phyloP scores from a whole-genome alignment of 92 coral and sea anemone genomes.

The Actinostola sp. region DNA sequence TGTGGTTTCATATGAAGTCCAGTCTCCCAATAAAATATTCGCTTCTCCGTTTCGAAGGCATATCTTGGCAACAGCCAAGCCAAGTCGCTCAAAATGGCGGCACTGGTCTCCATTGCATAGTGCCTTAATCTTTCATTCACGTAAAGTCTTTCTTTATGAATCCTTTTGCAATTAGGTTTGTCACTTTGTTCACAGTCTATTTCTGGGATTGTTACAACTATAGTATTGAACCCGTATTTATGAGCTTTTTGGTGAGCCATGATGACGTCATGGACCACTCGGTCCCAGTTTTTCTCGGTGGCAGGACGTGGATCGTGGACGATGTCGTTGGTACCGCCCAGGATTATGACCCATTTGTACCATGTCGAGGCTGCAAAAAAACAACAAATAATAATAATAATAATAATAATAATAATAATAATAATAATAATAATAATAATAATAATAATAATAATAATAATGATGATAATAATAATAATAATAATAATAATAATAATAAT shows the following conservation, averaged over 20 bases:
- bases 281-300: conserved; percentile 72
- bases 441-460: no score
- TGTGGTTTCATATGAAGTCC: conserved; percentile 86
- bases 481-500: no score
- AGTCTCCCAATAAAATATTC: conserved; percentile 76
- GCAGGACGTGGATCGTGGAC: conserved; percentile 62
- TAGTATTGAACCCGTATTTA: conserved; percentile 78
- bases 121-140: conserved; percentile 73
- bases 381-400: no score
- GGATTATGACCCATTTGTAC: conserved; percentile 82
- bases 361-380: conserved; percentile 44
- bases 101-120: conserved; percentile 75
- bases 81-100: conserved; percentile 78
- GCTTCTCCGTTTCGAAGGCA: conserved; percentile 55
- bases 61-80: conserved; percentile 76
- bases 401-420: no score
- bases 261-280: conserved; percentile 75
- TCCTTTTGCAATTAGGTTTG: conserved; percentile 52
- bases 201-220: conserved; percentile 88
- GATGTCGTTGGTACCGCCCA: conserved; percentile 92
- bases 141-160: conserved; percentile 62
- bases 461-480: no score
- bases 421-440: no score
- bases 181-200: conserved; percentile 73
- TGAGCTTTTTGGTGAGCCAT: conserved; percentile 81